phyloP scores from a whole-genome alignment of 2,888 invertebrate genomes.

The Perizoma flavofasciatum region DNA sequence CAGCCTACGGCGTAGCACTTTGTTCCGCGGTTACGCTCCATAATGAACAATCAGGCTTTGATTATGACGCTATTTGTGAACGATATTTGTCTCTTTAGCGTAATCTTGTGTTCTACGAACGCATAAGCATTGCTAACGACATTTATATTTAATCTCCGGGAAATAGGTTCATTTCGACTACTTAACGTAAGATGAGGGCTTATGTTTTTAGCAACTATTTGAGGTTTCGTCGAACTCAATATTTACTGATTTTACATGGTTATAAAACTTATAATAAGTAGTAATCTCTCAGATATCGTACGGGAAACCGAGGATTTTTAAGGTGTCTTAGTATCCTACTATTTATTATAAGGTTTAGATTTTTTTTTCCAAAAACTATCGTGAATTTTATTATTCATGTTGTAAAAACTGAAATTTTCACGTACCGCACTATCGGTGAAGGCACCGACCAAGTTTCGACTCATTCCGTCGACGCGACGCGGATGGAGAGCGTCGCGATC shows the following conservation, averaged over 20 bases:
- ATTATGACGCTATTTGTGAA: slow-evolving; percentile 39
- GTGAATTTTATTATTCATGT: too few species aligned
- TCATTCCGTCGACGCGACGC: too few species aligned
- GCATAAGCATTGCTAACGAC: slow-evolving; percentile 31
- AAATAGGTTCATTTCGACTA: slow-evolving; percentile 26
- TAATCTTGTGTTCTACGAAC: slow-evolving; percentile 33
- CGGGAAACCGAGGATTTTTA: too few species aligned
- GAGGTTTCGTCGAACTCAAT: slow-evolving; percentile 2
- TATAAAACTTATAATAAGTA: slow-evolving; percentile 2
- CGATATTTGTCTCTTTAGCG: slow-evolving; percentile 39
- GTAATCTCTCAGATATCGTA: too few species aligned
- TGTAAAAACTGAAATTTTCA: too few species aligned
- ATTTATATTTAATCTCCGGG: slow-evolving; percentile 30
- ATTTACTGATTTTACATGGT: background rate
- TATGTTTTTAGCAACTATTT: slow-evolving; percentile 15
- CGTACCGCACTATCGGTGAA: too few species aligned
- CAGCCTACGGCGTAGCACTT: slow-evolving; percentile 38
- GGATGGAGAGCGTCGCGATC: too few species aligned
- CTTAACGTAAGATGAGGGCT: slow-evolving; percentile 11
- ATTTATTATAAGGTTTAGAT: too few species aligned
- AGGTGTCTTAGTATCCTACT: too few species aligned
- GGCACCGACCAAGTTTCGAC: too few species aligned
- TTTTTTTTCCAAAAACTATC: too few species aligned
- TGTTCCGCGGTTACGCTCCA: slow-evolving; percentile 39
- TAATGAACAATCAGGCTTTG: slow-evolving; percentile 41